Percentiles rank a stretch among this genome's conserved stretches.
Conservation (phyloP, 1,140 invertebrate species). For the Watersipora subatra region DNA sequence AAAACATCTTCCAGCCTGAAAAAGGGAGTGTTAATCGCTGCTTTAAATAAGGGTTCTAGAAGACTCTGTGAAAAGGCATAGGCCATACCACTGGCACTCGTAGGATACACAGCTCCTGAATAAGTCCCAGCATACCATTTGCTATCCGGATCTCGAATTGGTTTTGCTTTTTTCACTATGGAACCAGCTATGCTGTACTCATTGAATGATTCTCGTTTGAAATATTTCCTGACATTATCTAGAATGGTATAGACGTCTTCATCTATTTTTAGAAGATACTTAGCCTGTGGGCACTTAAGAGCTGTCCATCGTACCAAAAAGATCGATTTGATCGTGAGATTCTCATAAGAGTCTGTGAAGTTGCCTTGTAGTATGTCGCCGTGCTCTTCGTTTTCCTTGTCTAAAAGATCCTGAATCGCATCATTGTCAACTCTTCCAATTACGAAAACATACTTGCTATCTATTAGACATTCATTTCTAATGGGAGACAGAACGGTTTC, state of each 20-base stretch:
- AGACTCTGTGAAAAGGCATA: slow-evolving; percentile 30
- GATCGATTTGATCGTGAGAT: slow-evolving; percentile 46
- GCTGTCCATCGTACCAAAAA: slow-evolving; percentile 68
- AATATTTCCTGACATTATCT: slow-evolving; percentile 25
- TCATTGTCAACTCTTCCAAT: background rate
- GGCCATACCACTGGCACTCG: slow-evolving; percentile 33
- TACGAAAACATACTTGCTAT: background rate
- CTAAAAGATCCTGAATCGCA: background rate
- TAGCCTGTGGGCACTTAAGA: slow-evolving; percentile 48
- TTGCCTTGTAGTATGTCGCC: slow-evolving; percentile 29
- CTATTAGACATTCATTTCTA: background rate
- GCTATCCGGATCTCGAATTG: background rate
- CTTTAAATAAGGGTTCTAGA: slow-evolving; percentile 21
- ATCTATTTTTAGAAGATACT: slow-evolving; percentile 74
- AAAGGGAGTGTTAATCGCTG: slow-evolving; percentile 16
- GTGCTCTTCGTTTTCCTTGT: slow-evolving; percentile 7
- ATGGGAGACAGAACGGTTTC: background rate
- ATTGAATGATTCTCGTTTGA: background rate
- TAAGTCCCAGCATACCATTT: background rate
- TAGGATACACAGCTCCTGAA: slow-evolving; percentile 17
- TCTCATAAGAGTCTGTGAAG: slow-evolving; percentile 21
- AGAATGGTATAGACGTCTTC: slow-evolving; percentile 76
- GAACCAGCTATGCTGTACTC: background rate
- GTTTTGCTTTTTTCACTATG: background rate
- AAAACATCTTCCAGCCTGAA: slow-evolving; percentile 40